Evolutionary conservation across 2,113 vertebrate species (phyloP), one percentile per base, ranked within the genome.

Genomic region (Aplodontia rufa): DNA sequence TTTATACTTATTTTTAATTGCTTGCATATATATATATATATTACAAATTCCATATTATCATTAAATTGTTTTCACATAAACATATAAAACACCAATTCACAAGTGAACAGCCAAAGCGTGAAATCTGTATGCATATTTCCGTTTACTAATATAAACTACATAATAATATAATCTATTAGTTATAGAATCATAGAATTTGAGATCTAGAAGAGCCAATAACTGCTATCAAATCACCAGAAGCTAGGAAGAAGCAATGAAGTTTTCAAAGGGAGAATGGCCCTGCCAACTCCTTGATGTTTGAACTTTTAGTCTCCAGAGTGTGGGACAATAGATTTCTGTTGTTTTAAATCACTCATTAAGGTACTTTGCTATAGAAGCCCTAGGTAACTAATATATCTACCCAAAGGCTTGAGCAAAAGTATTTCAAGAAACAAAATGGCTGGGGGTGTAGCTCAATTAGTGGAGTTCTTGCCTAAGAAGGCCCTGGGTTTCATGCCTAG

Each of bases 1-100:
- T 88, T 96, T 84, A 64, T 42, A 94, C n/a, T 91, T 94, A 68
- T 76, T 97, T 95, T 89, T 90, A 92, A 90, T 75, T 81, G 26
- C 22, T 95, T 95, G 69, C n/a, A 87, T 95, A 88, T 78, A 81
- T 85, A 88, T 78, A 81, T 85, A 82, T 78, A 89, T 55, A 91
- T 97, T 53, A 0, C 16, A 91, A 91, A 93, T 94, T 93, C 55
- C 2, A 84, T 95, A 94, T 76, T 81, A 74, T 74, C 45, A 94
- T 94, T 79, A 96, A 82, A 81, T 62, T 82, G 5, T 85, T 91
- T 91, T 80, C 51, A 32, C 55, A 47, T 83, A 69, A 83, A 83
- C 22, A 94, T 17, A 71, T 64, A 87, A 96, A 88, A 91, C 32
- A 83, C 11, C 71, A 92, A 87, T 62, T 87, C 78, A 32, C 45